Base-by-base conservation (phyloP, 2,797 vertebrate species). In the Triplophysa bombifrons region DNA sequence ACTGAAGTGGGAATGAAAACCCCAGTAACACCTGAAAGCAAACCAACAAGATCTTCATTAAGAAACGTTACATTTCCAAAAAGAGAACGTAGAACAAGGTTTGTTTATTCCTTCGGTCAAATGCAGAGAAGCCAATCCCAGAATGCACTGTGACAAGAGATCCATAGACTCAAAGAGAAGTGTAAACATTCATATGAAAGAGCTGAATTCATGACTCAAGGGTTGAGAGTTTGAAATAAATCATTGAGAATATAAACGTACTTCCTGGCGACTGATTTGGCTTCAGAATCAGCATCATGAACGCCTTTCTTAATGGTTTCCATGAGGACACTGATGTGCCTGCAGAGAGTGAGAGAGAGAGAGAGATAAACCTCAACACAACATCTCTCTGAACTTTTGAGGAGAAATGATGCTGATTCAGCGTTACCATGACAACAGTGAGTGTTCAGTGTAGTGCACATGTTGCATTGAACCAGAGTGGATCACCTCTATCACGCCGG, bases 281-380 rank as follows among this genome's bases (percentile, higher is more conserved):
- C 97, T 91, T 99, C 98, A 0, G 97, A 96, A 81, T 99, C 98
- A 0, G 97, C 96, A 34, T 99, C 98, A 0, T 97, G 96, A 87
- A 99, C 93, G 75, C 97, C 98, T 81, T 98, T 99, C 93, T 97
- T 99, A 89, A 99, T 95, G 0, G 96, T 98, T 87, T 99, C 96
- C 60, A 92, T 95, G 84, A 99, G 86, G 73, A 98, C 94, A 6
- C 95, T 85, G 76, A 92, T 91, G 25, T 99, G 96, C 85, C 98
- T 99, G 86, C 38, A 19, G 61, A 67, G 51, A 30, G 22, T 22
- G 22, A 22, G 22, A 22, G 72, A 72, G 22, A 22, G 22, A 22
- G 72, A 72, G 9, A 46, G 2, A 10, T 1, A 25, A 41, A 1
- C 30, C 53, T 68, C 70, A 27, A 46, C 41, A 61, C 44, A 38